phyloP scores from a whole-genome alignment of 1,140 invertebrate species.

The Bradynema listronoti region DNA sequence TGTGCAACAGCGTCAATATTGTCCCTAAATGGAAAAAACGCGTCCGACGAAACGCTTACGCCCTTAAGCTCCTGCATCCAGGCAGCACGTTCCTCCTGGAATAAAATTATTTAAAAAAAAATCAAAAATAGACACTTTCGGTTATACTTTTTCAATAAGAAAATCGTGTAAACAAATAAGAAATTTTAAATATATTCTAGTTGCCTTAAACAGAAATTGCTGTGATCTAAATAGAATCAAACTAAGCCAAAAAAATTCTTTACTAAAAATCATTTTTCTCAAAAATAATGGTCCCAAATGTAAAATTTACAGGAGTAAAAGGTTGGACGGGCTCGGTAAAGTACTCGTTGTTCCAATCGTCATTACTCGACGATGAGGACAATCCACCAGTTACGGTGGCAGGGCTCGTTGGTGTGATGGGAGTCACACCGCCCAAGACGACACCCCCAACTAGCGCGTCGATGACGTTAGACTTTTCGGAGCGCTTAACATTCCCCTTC shows the following conservation, averaged over 20 bases:
- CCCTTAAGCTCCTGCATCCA: constrained; percentile 74
- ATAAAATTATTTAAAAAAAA: constrained; percentile 5
- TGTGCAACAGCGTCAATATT: constrained; percentile 80
- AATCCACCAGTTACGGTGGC: too few species aligned
- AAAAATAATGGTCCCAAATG: too few species aligned
- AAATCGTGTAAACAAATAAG: too few species aligned
- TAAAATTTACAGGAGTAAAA: constrained; percentile 36
- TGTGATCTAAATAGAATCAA: neutral
- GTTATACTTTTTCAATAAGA: constrained; percentile 8
- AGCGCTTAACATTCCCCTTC: constrained; percentile 77
- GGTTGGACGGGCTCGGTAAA: constrained; percentile 50
- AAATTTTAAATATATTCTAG: neutral
- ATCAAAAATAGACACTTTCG: neutral
- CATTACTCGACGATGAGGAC: constrained; percentile 27
- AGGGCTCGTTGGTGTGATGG: constrained; percentile 13
- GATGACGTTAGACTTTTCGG: constrained; percentile 88
- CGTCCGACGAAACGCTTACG: constrained; percentile 91
- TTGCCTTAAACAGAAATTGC: neutral
- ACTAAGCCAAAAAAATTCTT: neutral
- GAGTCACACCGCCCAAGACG: constrained; percentile 65
- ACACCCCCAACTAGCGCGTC: constrained; percentile 88
- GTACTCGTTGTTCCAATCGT: constrained; percentile 46
- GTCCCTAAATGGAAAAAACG: constrained; percentile 95
- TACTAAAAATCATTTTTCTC: neutral
- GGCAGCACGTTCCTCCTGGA: constrained; percentile 66